Evolutionary conservation across 2,113 vertebrate genomes (phyloP).

Genomic region (Spilogale gracilis): DNA sequence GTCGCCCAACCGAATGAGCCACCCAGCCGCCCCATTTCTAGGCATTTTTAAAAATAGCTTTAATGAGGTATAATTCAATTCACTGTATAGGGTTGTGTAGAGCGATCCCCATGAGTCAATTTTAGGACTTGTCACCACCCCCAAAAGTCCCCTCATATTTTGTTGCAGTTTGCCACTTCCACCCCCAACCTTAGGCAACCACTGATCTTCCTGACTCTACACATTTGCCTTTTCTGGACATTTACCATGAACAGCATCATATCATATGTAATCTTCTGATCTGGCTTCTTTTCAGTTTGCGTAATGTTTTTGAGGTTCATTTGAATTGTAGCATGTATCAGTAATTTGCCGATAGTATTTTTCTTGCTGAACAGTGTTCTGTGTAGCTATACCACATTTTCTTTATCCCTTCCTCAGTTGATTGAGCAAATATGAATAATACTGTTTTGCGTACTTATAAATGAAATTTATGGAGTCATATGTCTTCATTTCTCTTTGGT

Average conservation of each 20-base stretch:
- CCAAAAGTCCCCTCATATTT: not conserved
- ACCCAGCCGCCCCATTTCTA: not conserved
- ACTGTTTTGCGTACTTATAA: not conserved
- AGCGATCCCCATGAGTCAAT: not conserved
- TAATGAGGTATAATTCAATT: not conserved
- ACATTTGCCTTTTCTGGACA: not conserved
- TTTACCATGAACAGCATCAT: not conserved
- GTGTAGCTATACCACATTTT: not conserved
- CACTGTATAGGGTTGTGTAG: not conserved
- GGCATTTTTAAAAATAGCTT: not conserved
- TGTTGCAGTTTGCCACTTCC: not conserved
- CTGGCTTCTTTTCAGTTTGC: slow-evolving; percentile 38
- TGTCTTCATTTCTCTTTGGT: slow-evolving; percentile 35
- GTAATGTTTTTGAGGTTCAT: not conserved
- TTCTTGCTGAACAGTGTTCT: not conserved
- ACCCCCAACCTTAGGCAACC: not conserved
- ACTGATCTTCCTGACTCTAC: not conserved
- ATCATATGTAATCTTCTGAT: not conserved
- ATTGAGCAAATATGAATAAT: not conserved
- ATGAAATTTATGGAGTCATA: not conserved
- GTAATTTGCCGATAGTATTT: not conserved
- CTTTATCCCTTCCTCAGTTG: not conserved
- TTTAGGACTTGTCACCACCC: not conserved
- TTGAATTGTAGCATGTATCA: not conserved
- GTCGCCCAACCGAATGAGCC: too few relatives aligned